These are phyloP conservation scores for Dynastes tityus DNA, from an alignment of 2,888 invertebrate species.

Conservation along the genomic window DNA sequence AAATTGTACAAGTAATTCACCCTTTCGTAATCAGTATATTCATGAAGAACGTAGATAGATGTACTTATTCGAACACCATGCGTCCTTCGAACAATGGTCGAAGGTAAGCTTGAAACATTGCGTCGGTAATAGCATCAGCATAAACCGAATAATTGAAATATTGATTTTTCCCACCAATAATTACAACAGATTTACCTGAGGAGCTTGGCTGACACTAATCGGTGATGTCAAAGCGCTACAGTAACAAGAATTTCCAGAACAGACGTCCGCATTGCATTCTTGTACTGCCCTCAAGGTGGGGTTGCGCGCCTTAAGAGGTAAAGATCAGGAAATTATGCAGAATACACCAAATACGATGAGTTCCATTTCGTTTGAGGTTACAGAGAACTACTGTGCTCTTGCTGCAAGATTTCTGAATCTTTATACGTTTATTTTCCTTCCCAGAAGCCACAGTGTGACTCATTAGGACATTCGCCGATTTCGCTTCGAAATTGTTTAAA, in stretches of 20 bases:
- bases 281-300: background rate
- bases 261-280: background rate
- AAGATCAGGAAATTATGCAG: background rate
- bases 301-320: background rate
- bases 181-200: too few relatives aligned
- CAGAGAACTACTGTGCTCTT: too few relatives aligned
- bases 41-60: conserved; percentile 83
- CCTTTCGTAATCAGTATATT: conserved; percentile 75
- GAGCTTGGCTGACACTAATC: too few relatives aligned
- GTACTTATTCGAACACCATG: conserved; percentile 77
- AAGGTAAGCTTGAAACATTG: conserved; percentile 74
- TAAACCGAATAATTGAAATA: conserved; percentile 64
- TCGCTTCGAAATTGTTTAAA: too few relatives aligned
- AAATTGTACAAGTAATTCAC: conserved; percentile 75
- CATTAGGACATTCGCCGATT: too few relatives aligned
- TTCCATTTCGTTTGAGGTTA: background rate
- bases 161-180: too few relatives aligned
- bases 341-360: background rate
- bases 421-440: too few relatives aligned
- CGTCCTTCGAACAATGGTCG: conserved; percentile 70
- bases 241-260: conserved; percentile 45
- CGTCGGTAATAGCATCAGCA: conserved; percentile 76
- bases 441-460: too few relatives aligned
- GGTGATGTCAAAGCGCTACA: too few relatives aligned
- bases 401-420: too few relatives aligned